These are phyloP conservation scores for Cyprinella venusta DNA, from an alignment of 2,797 vertebrate species.

Conservation along the genomic window DNA sequence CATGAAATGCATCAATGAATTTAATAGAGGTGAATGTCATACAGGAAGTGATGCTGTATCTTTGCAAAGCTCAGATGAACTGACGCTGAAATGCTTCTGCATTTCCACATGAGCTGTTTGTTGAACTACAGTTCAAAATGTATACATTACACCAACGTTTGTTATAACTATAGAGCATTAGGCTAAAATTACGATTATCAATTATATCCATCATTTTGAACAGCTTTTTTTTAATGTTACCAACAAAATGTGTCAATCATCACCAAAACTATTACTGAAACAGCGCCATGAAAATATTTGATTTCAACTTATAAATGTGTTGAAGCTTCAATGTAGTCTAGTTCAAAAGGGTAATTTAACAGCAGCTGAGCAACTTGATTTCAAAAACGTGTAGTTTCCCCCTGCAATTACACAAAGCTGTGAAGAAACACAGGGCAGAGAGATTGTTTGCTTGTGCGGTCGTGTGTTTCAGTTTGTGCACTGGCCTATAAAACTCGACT, in stretches of 20 bases:
- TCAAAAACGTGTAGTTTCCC: neutral
- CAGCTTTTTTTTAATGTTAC: neutral
- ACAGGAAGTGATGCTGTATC: neutral
- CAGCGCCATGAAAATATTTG: neutral
- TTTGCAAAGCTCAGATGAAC: neutral
- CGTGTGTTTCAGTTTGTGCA: neutral
- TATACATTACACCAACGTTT: neutral
- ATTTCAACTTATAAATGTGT: neutral
- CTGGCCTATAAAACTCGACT: neutral
- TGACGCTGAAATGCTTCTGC: neutral
- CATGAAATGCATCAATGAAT: neutral
- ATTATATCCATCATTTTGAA: no score
- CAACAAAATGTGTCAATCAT: no score
- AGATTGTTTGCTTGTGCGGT: neutral
- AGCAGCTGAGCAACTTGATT: neutral
- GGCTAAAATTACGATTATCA: neutral
- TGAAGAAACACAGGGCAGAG: neutral
- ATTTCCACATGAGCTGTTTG: neutral
- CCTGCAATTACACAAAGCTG: neutral
- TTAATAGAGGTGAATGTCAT: neutral
- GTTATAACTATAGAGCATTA: neutral
- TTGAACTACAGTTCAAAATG: neutral
- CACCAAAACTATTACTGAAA: no score
- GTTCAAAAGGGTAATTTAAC: neutral
- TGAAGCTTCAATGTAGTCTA: neutral